Evolutionary conservation across 1,140 invertebrate genomes (phyloP), one percentile per base, ranked within the genome.

Genomic region (Atopsyche davidsoni): DNA sequence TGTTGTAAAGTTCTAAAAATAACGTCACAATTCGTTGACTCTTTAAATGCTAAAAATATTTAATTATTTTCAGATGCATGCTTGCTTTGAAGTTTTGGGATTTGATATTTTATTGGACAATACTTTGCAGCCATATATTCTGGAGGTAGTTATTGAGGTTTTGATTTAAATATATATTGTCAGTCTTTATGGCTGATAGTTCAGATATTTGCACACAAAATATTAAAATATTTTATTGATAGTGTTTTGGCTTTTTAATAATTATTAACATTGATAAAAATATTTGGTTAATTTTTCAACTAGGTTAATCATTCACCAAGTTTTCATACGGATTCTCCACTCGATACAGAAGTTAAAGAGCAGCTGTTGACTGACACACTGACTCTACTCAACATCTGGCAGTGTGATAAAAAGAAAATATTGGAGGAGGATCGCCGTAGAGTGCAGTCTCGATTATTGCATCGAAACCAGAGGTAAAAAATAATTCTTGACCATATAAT

Each of bases 281-380:
- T 14, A 22, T 31, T 31, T 31, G 25, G n/a, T 7, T 31, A 31
- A n/a, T 7, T 31, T 31, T 9, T 44, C 34, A 46, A 51, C 36
- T 46, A 83, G 80, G 84, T 91, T 1, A 94, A 95, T 69, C 90
- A 92, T 62, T 93, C 89, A 3, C 91, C 91, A 2, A 93, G 90
- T 70, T 92, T 92, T 62, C 85, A 89, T 59, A 92, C 87, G 1
- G 88, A 92, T 63, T 82, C 88, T 2, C 76, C 80, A 47, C 70
- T 93, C 34, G 91, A 95, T 62, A 76, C 78, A 47, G 87, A 91
- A 60, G 82, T 95, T 2, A 95, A 95, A 65, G 83, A 89, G 60
- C 71, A 76, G 0, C 69, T 95, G 3, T 68, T 95, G n/a, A 76
- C 72, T 25, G 89, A 94, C 61, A 92, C 89, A 2, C 83, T 93